Percentiles rank a stretch among this genome's conserved stretches.
Conservation (phyloP, 2,797 vertebrate genomes). For the Scolopax rusticola region DNA sequence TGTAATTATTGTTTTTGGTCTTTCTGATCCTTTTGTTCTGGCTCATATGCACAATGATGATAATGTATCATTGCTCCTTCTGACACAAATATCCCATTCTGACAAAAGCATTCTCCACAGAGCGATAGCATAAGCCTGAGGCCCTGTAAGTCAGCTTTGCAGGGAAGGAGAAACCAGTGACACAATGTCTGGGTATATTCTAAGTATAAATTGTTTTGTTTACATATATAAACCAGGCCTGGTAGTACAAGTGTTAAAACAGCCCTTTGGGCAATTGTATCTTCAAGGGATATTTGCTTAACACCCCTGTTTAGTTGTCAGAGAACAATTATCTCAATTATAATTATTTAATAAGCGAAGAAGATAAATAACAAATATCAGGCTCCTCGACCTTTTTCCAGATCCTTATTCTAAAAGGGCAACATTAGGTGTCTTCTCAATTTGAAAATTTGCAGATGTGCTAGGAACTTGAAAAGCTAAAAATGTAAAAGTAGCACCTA, state of each 20-base stretch:
- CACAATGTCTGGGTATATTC: background rate
- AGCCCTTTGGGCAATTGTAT: background rate
- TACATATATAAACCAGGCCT: background rate
- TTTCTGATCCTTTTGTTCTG: background rate
- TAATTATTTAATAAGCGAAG: background rate
- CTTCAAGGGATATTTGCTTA: conserved; percentile 11
- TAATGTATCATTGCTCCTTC: background rate
- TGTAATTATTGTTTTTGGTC: background rate
- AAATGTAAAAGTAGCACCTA: conserved; percentile 1
- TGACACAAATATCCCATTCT: conserved; percentile 32
- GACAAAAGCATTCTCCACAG: background rate
- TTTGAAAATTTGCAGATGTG: background rate
- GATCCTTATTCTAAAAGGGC: background rate
- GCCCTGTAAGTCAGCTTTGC: conserved; percentile 33
- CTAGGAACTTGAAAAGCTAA: conserved; percentile 2
- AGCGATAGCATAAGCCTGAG: background rate
- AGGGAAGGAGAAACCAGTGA: conserved; percentile 8
- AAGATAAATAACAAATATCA: background rate
- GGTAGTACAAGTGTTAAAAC: conserved; percentile 1
- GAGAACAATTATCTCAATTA: conserved; percentile 12
- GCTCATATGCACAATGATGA: background rate
- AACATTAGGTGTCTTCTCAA: background rate
- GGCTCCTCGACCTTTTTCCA: background rate
- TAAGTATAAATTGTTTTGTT: conserved; percentile 53
- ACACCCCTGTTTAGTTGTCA: background rate